A percentile compares a stretch with the other conserved stretches of the same genome.
Conservation (phyloP, 2,113 vertebrate species). For the Actinemys pallida region DNA sequence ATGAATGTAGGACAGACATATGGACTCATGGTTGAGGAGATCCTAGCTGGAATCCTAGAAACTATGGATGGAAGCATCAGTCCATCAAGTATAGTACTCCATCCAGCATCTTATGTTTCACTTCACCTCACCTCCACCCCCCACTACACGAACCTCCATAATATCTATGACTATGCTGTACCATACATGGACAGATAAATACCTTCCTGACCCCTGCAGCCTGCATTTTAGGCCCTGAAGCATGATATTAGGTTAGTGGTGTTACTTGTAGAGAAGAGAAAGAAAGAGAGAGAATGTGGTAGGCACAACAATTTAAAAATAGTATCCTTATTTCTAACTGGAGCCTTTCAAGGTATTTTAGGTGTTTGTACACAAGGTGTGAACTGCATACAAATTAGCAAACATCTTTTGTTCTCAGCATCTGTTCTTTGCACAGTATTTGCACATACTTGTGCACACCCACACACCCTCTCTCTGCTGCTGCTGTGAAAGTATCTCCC, state of each 20-base stretch:
- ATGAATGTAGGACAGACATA: background rate
- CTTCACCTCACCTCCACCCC: background rate
- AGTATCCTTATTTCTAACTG: constrained; percentile 16
- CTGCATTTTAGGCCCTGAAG: constrained; percentile 9
- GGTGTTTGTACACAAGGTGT: constrained; percentile 45
- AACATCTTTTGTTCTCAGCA: constrained; percentile 55
- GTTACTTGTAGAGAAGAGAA: constrained; percentile 1
- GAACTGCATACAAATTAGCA: constrained; percentile 66
- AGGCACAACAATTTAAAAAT: constrained; percentile 21
- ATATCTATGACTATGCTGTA: background rate
- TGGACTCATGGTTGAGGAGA: background rate
- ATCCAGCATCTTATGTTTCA: background rate
- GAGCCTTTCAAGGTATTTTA: constrained; percentile 39
- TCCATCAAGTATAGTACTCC: background rate
- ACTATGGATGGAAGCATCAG: background rate
- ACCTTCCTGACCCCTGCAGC: constrained; percentile 23
- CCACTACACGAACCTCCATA: background rate
- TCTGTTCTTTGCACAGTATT: background rate
- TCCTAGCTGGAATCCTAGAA: background rate
- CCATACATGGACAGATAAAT: background rate
- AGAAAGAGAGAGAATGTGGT: constrained; percentile 22
- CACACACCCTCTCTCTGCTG: background rate
- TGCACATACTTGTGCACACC: background rate
- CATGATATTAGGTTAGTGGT: constrained; percentile 26
- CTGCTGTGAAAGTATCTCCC: background rate